Evolutionary conservation across 2,888 invertebrate species (phyloP).

Genomic region (Aspidiotus destructor): DNA sequence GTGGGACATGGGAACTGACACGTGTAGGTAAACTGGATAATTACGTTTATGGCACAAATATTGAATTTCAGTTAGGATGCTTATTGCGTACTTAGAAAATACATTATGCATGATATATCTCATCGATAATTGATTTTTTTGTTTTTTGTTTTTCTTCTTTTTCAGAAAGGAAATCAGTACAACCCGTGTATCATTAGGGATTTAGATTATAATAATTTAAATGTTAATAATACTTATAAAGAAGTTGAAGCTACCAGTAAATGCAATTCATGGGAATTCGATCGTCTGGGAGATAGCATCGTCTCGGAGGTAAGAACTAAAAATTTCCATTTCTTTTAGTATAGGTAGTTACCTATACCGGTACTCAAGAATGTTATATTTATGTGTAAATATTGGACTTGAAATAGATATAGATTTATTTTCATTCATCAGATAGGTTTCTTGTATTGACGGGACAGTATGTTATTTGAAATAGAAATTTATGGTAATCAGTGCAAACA

Average conservation of each 20-base stretch:
- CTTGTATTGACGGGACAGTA: too few relatives aligned
- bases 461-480: too few relatives aligned
- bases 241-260: slow-evolving; percentile 26
- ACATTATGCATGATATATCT: too few relatives aligned
- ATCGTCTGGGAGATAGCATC: slow-evolving; percentile 55
- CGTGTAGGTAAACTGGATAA: slow-evolving; percentile 12
- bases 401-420: too few relatives aligned
- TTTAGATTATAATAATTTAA: slow-evolving; percentile 42
- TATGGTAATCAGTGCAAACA: too few relatives aligned
- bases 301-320: slow-evolving; percentile 51
- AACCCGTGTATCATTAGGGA: slow-evolving; percentile 50
- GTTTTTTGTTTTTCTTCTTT: slow-evolving; percentile 22
- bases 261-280: slow-evolving; percentile 56
- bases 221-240: slow-evolving; percentile 6
- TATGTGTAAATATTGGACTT: too few relatives aligned
- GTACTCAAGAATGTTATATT: too few relatives aligned
- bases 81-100: not conserved
- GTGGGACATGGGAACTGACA: slow-evolving; percentile 42
- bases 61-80: not conserved
- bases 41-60: not conserved
- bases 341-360: too few relatives aligned
- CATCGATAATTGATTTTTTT: not conserved
- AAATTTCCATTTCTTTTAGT: not conserved
- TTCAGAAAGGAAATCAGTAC: slow-evolving; percentile 43
- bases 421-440: too few relatives aligned